Evolutionary conservation across 2,888 invertebrate species (phyloP), one percentile per base, ranked within the genome.

Genomic region (Beris morrisii): DNA sequence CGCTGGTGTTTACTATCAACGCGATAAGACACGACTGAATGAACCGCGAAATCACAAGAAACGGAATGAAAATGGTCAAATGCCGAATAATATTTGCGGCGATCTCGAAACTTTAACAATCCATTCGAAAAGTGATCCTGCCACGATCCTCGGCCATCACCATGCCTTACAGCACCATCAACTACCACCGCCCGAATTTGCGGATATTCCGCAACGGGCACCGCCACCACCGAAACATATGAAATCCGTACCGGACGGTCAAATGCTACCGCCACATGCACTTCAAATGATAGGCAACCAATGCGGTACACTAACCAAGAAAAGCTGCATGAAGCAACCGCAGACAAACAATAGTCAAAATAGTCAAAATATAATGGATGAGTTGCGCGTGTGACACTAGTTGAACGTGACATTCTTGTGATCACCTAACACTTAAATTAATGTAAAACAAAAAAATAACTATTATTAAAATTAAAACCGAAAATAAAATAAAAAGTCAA

Each of bases 1-100:
- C 77, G 95, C 95, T 64, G 95, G 94, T 4, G 93, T 96, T 0
- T 96, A 95, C 78, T 96, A 96, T 77, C 95, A 96, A 76, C 84
- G 93, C 64, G 93, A 93, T 76, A 93, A 93, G 78, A 90, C 90
- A 69, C 84, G 90, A 71, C 86, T 90, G 83, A 83, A 88, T 82
- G 84, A 84, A 75, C 79, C 81, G 7, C 74, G 82, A 66, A 69
- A 58, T 9, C 81, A 85, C 61, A 87, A 92, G 76, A 88, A 91
- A 74, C 84, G 91, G 45, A 90, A 88, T 70, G 92, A 92, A 76
- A 92, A 92, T 73, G 92, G 92, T 0, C 92, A 92, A 77, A 92
- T 92, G 90, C 92, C 92, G 6, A 92, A 92, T 76, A 92, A 90
- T 74, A 92, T 92, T 70, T 92, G 92, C 77, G 92, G 92, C n/a